Percentiles rank a stretch among this genome's conserved stretches.
Evolutionary conservation across 2,888 invertebrate genomes (phyloP).

Genomic region (Sphaeridia pumilis): DNA sequence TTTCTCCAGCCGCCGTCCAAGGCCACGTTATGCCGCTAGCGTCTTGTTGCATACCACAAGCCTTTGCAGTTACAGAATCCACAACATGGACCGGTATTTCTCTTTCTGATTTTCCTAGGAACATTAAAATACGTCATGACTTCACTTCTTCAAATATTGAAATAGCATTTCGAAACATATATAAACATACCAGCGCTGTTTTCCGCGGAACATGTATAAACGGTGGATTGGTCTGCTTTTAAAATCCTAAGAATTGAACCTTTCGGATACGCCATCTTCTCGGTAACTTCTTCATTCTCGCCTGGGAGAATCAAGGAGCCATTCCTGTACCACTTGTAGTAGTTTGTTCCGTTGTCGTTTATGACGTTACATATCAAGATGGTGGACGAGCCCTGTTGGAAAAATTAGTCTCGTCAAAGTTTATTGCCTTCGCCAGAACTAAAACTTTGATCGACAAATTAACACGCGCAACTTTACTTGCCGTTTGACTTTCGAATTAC

Average conservation of each 20-base stretch:
- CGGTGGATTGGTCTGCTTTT: slow-evolving; percentile 20
- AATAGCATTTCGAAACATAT: no score
- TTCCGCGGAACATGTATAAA: slow-evolving; percentile 22
- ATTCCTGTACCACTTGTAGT: slow-evolving; percentile 17
- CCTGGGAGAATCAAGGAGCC: slow-evolving; percentile 10
- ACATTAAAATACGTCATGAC: neutral
- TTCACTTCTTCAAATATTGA: neutral
- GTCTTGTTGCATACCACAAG: slow-evolving; percentile 25
- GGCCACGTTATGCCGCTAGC: slow-evolving; percentile 9
- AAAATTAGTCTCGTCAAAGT: no score
- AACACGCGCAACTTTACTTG: no score
- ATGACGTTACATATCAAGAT: slow-evolving; percentile 12
- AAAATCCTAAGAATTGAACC: slow-evolving; percentile 29
- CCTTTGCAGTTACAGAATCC: slow-evolving; percentile 25
- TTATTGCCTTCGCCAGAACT: no score
- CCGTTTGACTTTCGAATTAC: no score
- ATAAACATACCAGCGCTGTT: slow-evolving; percentile 29
- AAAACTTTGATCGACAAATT: no score
- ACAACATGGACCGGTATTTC: slow-evolving; percentile 22
- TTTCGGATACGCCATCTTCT: slow-evolving; percentile 24
- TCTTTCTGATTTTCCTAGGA: slow-evolving; percentile 18
- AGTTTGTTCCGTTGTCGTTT: slow-evolving; percentile 11
- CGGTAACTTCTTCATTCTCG: slow-evolving; percentile 18
- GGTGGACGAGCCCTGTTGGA: slow-evolving; percentile 6
- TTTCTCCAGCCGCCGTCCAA: slow-evolving; percentile 18